Conservation (phyloP, 2,888 invertebrate species). For the Camptogramma bilineatum region DNA sequence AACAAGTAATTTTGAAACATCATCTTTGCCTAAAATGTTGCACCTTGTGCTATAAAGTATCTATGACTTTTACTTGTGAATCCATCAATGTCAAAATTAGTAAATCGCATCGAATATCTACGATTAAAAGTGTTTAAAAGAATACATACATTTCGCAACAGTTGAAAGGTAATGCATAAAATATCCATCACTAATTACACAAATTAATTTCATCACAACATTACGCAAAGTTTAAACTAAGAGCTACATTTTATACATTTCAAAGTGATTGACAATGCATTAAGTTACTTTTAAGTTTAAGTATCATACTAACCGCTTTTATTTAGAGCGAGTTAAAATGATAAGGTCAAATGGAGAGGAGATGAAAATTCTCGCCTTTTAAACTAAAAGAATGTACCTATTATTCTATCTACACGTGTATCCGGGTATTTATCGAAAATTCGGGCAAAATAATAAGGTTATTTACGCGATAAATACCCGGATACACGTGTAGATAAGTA, state of each 20-base stretch:
- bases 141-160: slow-evolving; percentile 24
- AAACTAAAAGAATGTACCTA: too few relatives aligned
- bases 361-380: too few relatives aligned
- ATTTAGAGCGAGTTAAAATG: slow-evolving; percentile 43
- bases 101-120: slow-evolving; percentile 2
- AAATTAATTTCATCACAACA: slow-evolving; percentile 42
- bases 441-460: too few relatives aligned
- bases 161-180: slow-evolving; percentile 36
- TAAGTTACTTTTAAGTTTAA: slow-evolving; percentile 52
- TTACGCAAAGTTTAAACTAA: slow-evolving; percentile 44
- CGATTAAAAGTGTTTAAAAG: slow-evolving; percentile 13
- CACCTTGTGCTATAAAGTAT: background rate
- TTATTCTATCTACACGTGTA: too few relatives aligned
- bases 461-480: too few relatives aligned
- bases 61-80: slow-evolving; percentile 9
- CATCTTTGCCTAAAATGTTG: background rate
- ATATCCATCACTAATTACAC: slow-evolving; percentile 39
- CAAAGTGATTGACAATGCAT: slow-evolving; percentile 69
- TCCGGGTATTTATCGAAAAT: too few relatives aligned
- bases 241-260: slow-evolving; percentile 52
- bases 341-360: background rate
- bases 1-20: background rate
- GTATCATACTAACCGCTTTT: slow-evolving; percentile 33
- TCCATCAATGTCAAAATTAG: slow-evolving; percentile 13
- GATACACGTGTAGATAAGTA: too few relatives aligned